Evolutionary conservation across 2,113 vertebrate species (phyloP), one percentile per base, ranked within the genome.

Genomic region (Dissostichus mawsoni): DNA sequence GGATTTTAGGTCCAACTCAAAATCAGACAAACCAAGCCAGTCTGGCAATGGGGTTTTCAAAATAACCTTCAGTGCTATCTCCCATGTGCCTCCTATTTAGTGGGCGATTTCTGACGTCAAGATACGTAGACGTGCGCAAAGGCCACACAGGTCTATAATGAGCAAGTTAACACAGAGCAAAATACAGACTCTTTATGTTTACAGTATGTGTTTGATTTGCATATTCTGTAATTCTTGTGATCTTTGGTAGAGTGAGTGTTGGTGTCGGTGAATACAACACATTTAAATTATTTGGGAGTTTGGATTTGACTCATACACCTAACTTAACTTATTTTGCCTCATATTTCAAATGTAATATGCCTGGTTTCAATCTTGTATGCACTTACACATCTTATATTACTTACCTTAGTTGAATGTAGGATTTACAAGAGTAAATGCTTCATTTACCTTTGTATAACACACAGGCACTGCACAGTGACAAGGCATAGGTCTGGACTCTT

Each of bases 61-160:
- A 91, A 82, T 80, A 89, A 82, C 63, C 53, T 14, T 70, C 12
- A 23, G 71, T 70, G 44, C 68, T 20, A 50, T 62, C 50, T 65
- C 62, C 71, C 90, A 89, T 89, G 77, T 88, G 89, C 83, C 79
- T 80, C 63, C 59, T 48, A 86, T 93, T 90, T 80, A 73, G 79
- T 78, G 72, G 82, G 51, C n/a, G 83, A 82, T 78, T 82, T 88
- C 58, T 94, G 92, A 94, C 92, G 92, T 93, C 92, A 94, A 90
- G 70, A 76, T 78, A 64, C 83, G 78, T 71, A 73, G 82, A 90
- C 74, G 78, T 92, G 86, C 83, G 86, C 88, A 91, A 71, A 85
- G 83, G 81, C 93, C 90, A 89, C 91, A 85, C 90, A 92, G 82
- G 76, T 74, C 74, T 83, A 55, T 84, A 90, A 92, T 78, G 76